A percentile compares a stretch with the other conserved stretches of the same genome.
These are phyloP conservation scores for Pasiphila rectangulata DNA, from an alignment of 2,888 invertebrate species.

Conservation along the genomic window DNA sequence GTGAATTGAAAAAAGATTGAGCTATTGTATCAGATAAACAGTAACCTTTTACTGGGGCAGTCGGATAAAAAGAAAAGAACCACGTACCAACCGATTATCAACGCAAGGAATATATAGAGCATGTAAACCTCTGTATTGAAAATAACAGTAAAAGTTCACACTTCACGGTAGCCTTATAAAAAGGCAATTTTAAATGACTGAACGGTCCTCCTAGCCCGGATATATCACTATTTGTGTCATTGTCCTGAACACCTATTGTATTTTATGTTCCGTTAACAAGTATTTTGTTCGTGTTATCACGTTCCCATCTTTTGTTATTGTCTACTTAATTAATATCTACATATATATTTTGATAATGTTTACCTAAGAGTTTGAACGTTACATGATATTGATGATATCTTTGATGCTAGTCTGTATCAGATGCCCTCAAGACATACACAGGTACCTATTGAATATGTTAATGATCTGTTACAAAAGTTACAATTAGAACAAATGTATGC, in stretches of 20 bases:
- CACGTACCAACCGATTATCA: neutral
- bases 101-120: conserved; percentile 4
- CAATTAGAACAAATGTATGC: too few species aligned
- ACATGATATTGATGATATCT: too few species aligned
- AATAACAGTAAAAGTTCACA: conserved; percentile 6
- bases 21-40: neutral
- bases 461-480: too few species aligned
- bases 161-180: conserved; percentile 10
- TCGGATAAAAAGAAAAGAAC: neutral
- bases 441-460: too few species aligned
- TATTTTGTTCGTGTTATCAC: conserved; percentile 25
- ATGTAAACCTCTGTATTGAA: conserved; percentile 3
- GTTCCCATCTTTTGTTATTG: conserved; percentile 7
- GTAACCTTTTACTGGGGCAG: conserved; percentile 1
- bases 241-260: conserved; percentile 40
- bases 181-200: conserved; percentile 13
- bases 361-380: too few species aligned
- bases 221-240: conserved; percentile 35
- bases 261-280: conserved; percentile 36
- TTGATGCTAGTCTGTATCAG: too few species aligned
- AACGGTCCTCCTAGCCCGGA: conserved; percentile 23
- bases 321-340: neutral
- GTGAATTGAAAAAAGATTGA: conserved; percentile 3
- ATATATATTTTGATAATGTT: too few species aligned
- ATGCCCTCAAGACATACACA: too few species aligned